Conservation (phyloP, 1,140 invertebrate genomes). For the Capitella teleta region DNA sequence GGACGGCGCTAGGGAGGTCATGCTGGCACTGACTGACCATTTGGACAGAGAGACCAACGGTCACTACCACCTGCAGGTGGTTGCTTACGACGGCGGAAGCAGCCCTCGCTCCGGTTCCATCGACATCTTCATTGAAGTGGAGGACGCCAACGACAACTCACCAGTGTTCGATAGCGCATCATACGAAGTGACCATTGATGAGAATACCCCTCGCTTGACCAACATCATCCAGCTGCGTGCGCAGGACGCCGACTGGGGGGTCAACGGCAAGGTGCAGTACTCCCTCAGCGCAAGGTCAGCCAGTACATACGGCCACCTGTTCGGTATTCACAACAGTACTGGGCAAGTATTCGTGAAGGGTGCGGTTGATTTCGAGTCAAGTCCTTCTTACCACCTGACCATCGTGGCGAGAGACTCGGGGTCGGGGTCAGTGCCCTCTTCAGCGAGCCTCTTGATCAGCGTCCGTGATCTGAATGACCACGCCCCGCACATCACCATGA, state of each 20-base stretch:
- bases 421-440: conserved; percentile 57
- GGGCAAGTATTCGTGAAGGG: conserved; percentile 6
- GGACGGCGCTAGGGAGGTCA: conserved; percentile 10
- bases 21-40: conserved; percentile 4
- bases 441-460: conserved; percentile 76
- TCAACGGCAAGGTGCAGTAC: conserved; percentile 5
- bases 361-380: conserved; percentile 28
- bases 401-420: conserved; percentile 9
- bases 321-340: background rate
- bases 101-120: conserved; percentile 5
- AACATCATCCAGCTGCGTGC: conserved; percentile 14
- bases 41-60: conserved; percentile 9
- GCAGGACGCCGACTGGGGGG: conserved; percentile 6
- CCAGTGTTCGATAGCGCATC: conserved; percentile 18
- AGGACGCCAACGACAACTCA: conserved; percentile 26
- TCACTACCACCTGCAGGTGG: conserved; percentile 45
- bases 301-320: background rate
- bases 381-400: conserved; percentile 1
- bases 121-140: conserved; percentile 36
- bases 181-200: conserved; percentile 16
- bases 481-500: conserved; percentile 43
- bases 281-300: background rate
- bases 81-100: conserved; percentile 62
- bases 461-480: conserved; percentile 71
- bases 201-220: conserved; percentile 14